Base-by-base conservation (phyloP, 1,140 invertebrate species). In the Ceratosolen solmsi region DNA sequence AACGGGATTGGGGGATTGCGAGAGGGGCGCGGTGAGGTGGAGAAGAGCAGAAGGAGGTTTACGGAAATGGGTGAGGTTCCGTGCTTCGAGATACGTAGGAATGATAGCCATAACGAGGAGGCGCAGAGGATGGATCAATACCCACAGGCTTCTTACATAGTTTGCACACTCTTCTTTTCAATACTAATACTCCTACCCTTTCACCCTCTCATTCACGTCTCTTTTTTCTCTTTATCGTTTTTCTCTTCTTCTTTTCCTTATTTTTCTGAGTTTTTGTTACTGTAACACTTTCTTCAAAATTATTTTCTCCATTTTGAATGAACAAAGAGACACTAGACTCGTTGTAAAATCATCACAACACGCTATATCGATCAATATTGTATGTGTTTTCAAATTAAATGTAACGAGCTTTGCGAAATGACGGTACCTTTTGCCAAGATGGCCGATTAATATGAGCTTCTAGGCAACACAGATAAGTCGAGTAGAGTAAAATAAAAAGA, bases 61-160 rank as follows among this genome's bases (percentile, higher is more conserved):
- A 72, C 38, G 74, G 78, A 81, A 74, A 79, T 87, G 86, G 87
- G 86, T 85, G 86, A 87, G 85, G 86, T 84, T 73, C 82, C 85
- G 82, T 84, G 83, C 84, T 86, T 86, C 81, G 86, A 90, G 89
- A 91, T 90, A 89, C 87, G 86, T 88, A 89, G 87, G 87, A 91
- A 78, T 54, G 89, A 90, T 91, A 90, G 88, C 87, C 87, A 87
- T 86, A 89, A 87, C 88, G 86, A 89, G 85, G 86, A 80, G 79
- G 70, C 86, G 87, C 87, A 87, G 85, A 85, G 84, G 80, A 81
- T 87, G 87, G 90, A 91, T 91, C 90, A 91, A 91, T 91, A 91
- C 88, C 82, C 86, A 9, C 46, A 75, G 86, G 87, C 86, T 89
- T 90, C 89, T 90, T 89, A 90, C 88, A 86, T 90, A 89, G 85